phyloP scores from a whole-genome alignment of 2,113 vertebrate genomes.

The Vimba vimba region DNA sequence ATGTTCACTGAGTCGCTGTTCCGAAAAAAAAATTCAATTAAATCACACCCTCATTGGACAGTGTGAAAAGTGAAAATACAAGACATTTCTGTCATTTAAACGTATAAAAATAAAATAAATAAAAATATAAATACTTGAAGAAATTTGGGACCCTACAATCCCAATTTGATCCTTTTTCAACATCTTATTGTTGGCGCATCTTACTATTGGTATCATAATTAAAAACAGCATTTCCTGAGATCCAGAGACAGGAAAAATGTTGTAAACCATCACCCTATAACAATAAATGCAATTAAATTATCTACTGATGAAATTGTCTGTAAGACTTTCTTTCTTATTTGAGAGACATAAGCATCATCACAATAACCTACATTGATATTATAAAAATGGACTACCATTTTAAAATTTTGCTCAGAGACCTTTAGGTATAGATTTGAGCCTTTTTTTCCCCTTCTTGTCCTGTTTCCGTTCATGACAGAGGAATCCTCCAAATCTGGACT shows the following conservation, averaged over 20 bases:
- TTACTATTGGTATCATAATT: not conserved
- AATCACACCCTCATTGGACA: too few relatives aligned
- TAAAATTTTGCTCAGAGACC: not conserved
- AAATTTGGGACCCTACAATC: too few relatives aligned
- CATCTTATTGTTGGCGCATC: not conserved
- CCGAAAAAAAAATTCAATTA: constrained; percentile 49
- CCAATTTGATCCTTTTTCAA: not conserved
- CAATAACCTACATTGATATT: not conserved
- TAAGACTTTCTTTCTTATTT: not conserved
- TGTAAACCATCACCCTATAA: not conserved
- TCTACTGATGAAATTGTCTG: not conserved
- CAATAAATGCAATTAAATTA: not conserved
- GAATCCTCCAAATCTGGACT: not conserved
- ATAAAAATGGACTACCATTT: not conserved
- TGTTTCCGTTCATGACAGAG: not conserved
- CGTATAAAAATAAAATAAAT: not conserved
- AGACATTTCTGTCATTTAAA: not conserved
- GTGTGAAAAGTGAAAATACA: too few relatives aligned
- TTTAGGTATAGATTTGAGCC: not conserved
- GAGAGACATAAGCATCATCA: not conserved
- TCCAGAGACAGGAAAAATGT: not conserved
- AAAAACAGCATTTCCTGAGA: not conserved
- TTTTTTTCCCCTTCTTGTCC: too few relatives aligned
- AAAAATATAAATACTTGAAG: not conserved
- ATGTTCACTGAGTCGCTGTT: constrained; percentile 61